These are phyloP conservation scores for Neoascia interrupta DNA, from an alignment of 2,888 invertebrate genomes.

Conservation along the genomic window DNA sequence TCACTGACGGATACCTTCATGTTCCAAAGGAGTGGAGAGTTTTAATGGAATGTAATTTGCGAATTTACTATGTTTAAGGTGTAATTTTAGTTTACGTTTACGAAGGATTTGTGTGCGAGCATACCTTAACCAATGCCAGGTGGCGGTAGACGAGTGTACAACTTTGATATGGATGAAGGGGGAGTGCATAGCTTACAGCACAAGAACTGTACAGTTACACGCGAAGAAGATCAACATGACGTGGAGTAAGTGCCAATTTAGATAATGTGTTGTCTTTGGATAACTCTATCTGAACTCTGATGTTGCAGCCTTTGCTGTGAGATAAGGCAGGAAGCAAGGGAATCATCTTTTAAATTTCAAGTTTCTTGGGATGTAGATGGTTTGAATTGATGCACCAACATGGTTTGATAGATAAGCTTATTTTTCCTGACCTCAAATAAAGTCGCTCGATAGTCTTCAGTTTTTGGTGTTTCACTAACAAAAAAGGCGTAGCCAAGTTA, in stretches of 20 bases:
- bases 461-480: too few species aligned
- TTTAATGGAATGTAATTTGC: constrained; percentile 65
- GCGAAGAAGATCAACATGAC: constrained; percentile 22
- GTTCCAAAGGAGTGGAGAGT: constrained; percentile 9
- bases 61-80: constrained; percentile 53
- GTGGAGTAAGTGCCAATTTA: constrained; percentile 33
- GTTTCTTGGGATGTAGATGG: too few species aligned
- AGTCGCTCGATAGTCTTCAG: too few species aligned
- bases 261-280: constrained; percentile 31
- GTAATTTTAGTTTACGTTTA: constrained; percentile 48
- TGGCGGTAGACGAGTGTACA: background rate
- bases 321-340: too few species aligned
- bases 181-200: constrained; percentile 22
- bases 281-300: too few species aligned
- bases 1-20: constrained; percentile 1
- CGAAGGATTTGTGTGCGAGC: constrained; percentile 22
- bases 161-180: background rate
- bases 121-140: too few species aligned
- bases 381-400: too few species aligned
- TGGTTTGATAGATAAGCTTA: too few species aligned
- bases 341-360: too few species aligned
- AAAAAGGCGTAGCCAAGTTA: too few species aligned
- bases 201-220: background rate
- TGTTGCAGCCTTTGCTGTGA: too few species aligned
- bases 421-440: too few species aligned